phyloP scores from a whole-genome alignment of 2,797 vertebrate species.

The Euthynnus affinis region DNA sequence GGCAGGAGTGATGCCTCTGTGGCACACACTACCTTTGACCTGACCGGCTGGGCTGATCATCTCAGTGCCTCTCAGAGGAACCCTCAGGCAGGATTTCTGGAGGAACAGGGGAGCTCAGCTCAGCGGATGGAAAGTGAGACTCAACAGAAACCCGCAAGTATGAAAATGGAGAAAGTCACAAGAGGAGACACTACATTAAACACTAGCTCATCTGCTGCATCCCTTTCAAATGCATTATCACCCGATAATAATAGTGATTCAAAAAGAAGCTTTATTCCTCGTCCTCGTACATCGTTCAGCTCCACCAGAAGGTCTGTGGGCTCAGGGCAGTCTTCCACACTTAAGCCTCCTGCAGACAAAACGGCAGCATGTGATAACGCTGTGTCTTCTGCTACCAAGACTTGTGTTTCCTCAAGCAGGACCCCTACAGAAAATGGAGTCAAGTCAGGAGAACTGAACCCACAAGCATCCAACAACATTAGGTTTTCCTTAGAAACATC shows the following conservation, averaged over 20 bases:
- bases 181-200: conserved; percentile 11
- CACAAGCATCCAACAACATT: conserved; percentile 34
- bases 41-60: conserved; percentile 73
- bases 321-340: conserved; percentile 52
- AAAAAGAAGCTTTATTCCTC: conserved; percentile 73
- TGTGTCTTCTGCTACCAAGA: conserved; percentile 30
- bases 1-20: conserved; percentile 74
- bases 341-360: conserved; percentile 42
- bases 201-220: not conserved
- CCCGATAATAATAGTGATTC: conserved; percentile 39
- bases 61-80: conserved; percentile 60
- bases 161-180: conserved; percentile 5
- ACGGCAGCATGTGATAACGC: conserved; percentile 25
- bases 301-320: conserved; percentile 62
- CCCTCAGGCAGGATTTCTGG: conserved; percentile 35
- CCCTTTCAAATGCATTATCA: not conserved
- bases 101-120: conserved; percentile 25
- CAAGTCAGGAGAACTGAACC: conserved; percentile 46
- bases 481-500: conserved; percentile 18
- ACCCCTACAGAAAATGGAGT: conserved; percentile 26
- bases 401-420: conserved; percentile 18
- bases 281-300: conserved; percentile 39
- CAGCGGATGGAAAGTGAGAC: not conserved
- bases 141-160: conserved; percentile 1
- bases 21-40: conserved; percentile 79